phyloP scores from a whole-genome alignment of 1,140 invertebrate species.

The Epicauta chinensis region DNA sequence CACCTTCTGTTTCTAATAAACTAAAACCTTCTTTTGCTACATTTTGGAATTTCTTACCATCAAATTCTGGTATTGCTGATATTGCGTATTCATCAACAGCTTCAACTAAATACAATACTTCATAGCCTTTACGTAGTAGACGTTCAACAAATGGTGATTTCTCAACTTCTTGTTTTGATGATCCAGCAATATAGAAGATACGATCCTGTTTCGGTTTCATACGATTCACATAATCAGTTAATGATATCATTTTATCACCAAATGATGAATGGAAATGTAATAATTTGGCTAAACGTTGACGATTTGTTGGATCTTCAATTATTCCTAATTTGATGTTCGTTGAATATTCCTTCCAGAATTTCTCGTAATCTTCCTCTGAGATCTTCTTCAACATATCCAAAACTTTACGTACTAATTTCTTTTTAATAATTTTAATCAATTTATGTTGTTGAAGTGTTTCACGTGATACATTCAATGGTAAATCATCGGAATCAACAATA shows the following conservation, averaged over 20 bases:
- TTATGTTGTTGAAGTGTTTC: slow-evolving; percentile 99
- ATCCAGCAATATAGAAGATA: slow-evolving; percentile 96
- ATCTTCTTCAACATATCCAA: slow-evolving; percentile 99
- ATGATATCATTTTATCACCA: slow-evolving; percentile 61
- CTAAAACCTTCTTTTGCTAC: slow-evolving; percentile 97
- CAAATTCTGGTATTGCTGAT: slow-evolving; percentile 95
- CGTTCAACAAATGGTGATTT: slow-evolving; percentile 95
- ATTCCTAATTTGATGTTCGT: slow-evolving; percentile 96
- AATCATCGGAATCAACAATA: slow-evolving; percentile 98
- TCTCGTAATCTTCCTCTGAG: slow-evolving; percentile 80
- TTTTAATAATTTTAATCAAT: slow-evolving; percentile 96
- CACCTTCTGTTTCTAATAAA: slow-evolving; percentile 75
- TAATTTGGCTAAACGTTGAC: slow-evolving; percentile 91
- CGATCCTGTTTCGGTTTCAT: slow-evolving; percentile 97
- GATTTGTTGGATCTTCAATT: slow-evolving; percentile 96
- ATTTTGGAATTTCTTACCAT: slow-evolving; percentile 99
- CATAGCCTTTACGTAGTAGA: slow-evolving; percentile 89
- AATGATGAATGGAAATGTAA: slow-evolving; percentile 86
- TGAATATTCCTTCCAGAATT: slow-evolving; percentile 99
- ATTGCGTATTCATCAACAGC: slow-evolving; percentile 98
- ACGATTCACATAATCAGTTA: slow-evolving; percentile 86
- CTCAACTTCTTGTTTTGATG: slow-evolving; percentile 79
- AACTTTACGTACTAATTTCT: slow-evolving; percentile 95
- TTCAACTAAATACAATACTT: slow-evolving; percentile 93
- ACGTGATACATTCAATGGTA: slow-evolving; percentile 96